Evolutionary conservation across 2,797 vertebrate genomes (phyloP), one percentile per base, ranked within the genome.

Genomic region (Acanthiza pusilla): DNA sequence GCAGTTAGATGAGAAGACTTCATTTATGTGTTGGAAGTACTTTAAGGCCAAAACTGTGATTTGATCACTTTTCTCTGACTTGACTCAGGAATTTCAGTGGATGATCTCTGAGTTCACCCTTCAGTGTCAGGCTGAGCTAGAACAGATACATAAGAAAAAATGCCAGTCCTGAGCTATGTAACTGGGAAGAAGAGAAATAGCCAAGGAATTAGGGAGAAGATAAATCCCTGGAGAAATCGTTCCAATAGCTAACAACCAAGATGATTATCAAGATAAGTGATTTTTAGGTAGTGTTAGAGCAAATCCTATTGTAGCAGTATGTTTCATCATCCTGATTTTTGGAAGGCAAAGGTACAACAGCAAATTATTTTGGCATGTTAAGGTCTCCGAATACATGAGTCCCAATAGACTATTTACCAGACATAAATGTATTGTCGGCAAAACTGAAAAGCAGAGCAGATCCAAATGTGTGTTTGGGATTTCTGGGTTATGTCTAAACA

Each of bases 301-400:
- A 91, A 95, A 83, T n/a, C 14, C 9, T 48, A 36, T 76, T 76
- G 51, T 48, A 91, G 26, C 62, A 77, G 11, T 30, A 30, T 42
- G 62, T 72, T 94, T 93, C 54, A 76, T 79, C 83, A 29, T 87
- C 61, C 40, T 85, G 53, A n/a, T 36, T 90, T 93, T 91, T 91
- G 66, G 63, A 93, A 93, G 23, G 29, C 51, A 91, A 85, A 86
- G 72, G 50, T 73, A 87, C 30, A 82, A 74, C 12, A 79, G 38
- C 51, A 71, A 79, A 85, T 74, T 81, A 50, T 87, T 92, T 90
- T 90, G 74, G 71, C 86, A 71, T 9, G 1, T 63, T 58, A 88
- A 84, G 23, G 57, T 80, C 66, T 88, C 40, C 65, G 76, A 94
- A 84, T 55, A 23, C 76, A 73, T 20, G 23, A 72, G n/a, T n/a